These are phyloP conservation scores for Brachymystax lenok DNA, from an alignment of 2,797 vertebrate genomes.

Conservation along the genomic window DNA sequence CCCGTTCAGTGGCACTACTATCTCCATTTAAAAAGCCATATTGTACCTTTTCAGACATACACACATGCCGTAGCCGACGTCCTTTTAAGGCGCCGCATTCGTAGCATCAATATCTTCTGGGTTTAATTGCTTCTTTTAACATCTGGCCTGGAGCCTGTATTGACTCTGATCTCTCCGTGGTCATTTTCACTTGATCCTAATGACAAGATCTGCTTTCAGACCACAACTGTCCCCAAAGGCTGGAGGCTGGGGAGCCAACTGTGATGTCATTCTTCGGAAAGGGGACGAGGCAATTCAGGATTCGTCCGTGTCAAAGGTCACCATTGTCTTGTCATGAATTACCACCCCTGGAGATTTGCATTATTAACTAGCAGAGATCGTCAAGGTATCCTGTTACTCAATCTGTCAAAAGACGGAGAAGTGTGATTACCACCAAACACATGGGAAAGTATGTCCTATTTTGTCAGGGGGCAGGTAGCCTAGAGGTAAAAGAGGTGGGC, in stretches of 20 bases:
- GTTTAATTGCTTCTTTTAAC: neutral
- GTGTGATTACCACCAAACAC: neutral
- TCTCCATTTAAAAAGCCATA: too few species aligned
- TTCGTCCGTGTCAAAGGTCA: conserved; percentile 1
- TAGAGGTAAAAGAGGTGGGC: too few species aligned
- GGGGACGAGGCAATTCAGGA: neutral
- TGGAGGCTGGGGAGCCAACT: neutral
- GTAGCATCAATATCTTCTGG: neutral
- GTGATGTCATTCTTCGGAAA: neutral
- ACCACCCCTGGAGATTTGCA: neutral
- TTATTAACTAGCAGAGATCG: neutral
- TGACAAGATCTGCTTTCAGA: conserved; percentile 1
- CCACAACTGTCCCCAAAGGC: neutral
- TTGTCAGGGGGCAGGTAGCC: too few species aligned
- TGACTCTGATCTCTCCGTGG: neutral
- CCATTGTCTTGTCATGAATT: neutral
- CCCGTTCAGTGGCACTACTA: too few species aligned
- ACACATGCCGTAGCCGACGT: too few species aligned
- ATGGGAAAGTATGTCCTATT: too few species aligned
- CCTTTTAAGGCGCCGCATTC: too few species aligned
- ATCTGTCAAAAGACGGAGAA: neutral
- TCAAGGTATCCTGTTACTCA: conserved; percentile 2
- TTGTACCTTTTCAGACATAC: too few species aligned
- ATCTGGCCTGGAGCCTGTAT: conserved; percentile 1
- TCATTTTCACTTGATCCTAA: conserved; percentile 3